These are phyloP conservation scores for Lymantria monacha DNA, from an alignment of 2,888 invertebrate species.

Conservation along the genomic window DNA sequence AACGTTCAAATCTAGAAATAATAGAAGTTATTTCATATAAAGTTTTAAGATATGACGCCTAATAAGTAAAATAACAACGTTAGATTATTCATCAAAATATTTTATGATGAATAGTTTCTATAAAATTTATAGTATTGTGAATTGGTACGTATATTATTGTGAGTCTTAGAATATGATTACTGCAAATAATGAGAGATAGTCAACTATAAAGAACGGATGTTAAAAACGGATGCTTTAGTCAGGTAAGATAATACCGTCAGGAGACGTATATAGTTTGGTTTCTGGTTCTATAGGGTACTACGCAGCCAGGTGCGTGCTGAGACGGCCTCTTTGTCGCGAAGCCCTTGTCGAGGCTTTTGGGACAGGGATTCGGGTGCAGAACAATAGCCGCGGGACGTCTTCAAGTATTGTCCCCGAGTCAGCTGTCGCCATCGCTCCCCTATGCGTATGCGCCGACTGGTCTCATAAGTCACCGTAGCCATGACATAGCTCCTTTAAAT, in stretches of 20 bases:
- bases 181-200: constrained; percentile 18
- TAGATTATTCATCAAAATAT: not conserved
- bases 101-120: not conserved
- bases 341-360: constrained; percentile 25
- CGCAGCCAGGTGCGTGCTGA: constrained; percentile 71
- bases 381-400: constrained; percentile 79
- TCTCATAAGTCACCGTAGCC: constrained; percentile 51
- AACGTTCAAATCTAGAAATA: no score
- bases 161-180: not conserved
- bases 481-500: constrained; percentile 30
- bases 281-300: constrained; percentile 65
- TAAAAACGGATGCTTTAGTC: constrained; percentile 50
- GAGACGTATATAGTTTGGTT: constrained; percentile 42
- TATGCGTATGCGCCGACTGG: constrained; percentile 38
- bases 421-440: constrained; percentile 70
- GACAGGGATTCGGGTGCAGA: constrained; percentile 49
- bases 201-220: constrained; percentile 40
- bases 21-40: no score
- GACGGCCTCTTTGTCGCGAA: constrained; percentile 61
- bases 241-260: constrained; percentile 43
- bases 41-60: no score
- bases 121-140: not conserved
- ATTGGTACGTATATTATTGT: not conserved
- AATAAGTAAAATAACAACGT: no score
- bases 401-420: constrained; percentile 72